Percentiles rank a stretch among this genome's conserved stretches.
Evolutionary conservation across 2,797 vertebrate genomes (phyloP).

Genomic region (Natrix natrix): DNA sequence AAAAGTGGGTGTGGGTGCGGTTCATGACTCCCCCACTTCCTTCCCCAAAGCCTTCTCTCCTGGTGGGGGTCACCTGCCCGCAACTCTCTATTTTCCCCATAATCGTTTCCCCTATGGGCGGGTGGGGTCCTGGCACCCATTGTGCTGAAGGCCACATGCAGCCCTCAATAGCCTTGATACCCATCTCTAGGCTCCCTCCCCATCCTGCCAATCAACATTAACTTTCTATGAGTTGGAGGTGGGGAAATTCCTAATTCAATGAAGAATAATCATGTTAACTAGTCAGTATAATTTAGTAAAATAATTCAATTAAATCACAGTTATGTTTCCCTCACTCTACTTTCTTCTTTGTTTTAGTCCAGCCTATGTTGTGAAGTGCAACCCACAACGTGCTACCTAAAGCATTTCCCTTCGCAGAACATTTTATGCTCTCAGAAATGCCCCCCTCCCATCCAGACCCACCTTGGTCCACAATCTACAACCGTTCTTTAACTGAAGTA

Average conservation of each 20-base stretch:
- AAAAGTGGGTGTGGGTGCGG: background rate
- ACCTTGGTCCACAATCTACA: background rate
- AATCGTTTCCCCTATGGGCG: background rate
- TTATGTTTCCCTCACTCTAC: background rate
- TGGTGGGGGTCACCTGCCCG: background rate
- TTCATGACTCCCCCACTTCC: background rate
- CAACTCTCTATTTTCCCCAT: background rate
- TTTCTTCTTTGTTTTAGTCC: background rate
- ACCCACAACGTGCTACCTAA: background rate
- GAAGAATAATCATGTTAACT: background rate
- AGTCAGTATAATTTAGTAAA: background rate
- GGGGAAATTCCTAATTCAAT: background rate
- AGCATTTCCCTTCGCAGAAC: background rate
- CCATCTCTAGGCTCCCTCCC: background rate
- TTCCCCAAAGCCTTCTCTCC: background rate
- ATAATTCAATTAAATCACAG: background rate
- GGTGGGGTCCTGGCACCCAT: background rate
- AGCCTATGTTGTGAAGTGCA: background rate
- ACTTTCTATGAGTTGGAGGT: background rate
- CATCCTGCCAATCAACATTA: background rate
- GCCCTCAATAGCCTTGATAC: background rate
- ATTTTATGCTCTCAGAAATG: background rate
- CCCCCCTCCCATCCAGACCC: background rate
- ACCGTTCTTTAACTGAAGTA: background rate
- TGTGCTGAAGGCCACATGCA: background rate